phyloP scores from a whole-genome alignment of 2,888 invertebrate species.

The Meloe dianella region DNA sequence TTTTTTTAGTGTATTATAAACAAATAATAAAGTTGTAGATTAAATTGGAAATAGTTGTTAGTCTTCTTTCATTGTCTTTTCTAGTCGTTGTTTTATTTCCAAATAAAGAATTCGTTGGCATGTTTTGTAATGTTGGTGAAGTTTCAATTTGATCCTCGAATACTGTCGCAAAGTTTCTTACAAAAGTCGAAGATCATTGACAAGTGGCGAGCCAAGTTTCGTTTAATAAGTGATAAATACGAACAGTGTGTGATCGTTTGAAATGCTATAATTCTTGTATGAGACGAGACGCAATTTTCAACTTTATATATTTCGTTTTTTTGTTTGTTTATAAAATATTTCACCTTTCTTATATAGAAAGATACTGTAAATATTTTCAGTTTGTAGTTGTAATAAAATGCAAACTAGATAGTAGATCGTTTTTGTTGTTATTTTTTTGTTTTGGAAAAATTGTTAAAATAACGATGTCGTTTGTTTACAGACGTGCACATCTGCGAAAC shows the following conservation, averaged over 20 bases:
- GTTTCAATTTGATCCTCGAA: constrained; percentile 15
- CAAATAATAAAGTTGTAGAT: neutral
- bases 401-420: constrained; percentile 16
- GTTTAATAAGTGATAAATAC: neutral
- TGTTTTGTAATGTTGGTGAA: constrained; percentile 14
- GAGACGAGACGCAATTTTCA: no score
- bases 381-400: neutral
- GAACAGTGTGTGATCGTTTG: neutral
- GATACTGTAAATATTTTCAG: no score
- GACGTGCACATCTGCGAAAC: constrained; percentile 89
- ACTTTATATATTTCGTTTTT: no score
- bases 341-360: no score
- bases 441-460: constrained; percentile 18
- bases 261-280: neutral
- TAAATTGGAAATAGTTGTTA: constrained; percentile 1
- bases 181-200: constrained; percentile 8
- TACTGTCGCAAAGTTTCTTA: constrained; percentile 5
- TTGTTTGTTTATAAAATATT: no score
- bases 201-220: neutral
- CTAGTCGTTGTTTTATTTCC: neutral
- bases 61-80: constrained; percentile 6
- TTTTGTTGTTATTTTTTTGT: no score
- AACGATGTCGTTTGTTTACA: constrained; percentile 60
- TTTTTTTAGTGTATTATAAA: no score
- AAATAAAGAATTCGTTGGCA: neutral